phyloP scores from a whole-genome alignment of 2,797 vertebrate species.

The Thripadectes ignobilis region DNA sequence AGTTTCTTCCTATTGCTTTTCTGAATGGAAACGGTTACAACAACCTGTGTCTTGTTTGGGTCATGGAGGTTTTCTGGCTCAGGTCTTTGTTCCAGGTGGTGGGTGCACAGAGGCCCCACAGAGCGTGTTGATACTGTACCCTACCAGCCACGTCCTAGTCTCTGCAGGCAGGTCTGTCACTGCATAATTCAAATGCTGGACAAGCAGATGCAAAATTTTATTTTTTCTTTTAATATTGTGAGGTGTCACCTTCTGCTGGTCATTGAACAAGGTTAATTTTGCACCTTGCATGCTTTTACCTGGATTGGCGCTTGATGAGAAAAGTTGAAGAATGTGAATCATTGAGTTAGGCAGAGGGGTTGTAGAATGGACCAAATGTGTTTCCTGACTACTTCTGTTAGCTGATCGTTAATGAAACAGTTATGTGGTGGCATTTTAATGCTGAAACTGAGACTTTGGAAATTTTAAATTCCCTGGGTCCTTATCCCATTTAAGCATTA shows the following conservation, averaged over 20 bases:
- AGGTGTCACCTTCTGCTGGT: neutral
- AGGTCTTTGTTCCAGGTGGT: neutral
- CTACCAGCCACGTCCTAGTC: neutral
- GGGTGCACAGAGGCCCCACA: neutral
- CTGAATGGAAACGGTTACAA: neutral
- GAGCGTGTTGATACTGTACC: accelerated
- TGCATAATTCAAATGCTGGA: neutral
- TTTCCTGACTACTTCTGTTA: neutral
- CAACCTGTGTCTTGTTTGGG: neutral
- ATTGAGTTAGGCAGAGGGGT: neutral
- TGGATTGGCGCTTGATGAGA: neutral
- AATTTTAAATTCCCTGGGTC: neutral
- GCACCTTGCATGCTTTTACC: neutral
- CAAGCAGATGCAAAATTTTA: neutral
- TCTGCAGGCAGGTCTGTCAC: neutral
- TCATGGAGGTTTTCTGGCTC: neutral
- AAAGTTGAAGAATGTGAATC: neutral
- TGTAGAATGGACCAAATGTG: neutral
- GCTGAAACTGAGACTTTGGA: neutral
- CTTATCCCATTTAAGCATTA: neutral
- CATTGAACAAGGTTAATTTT: neutral
- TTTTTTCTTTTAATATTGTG: neutral
- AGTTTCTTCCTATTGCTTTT: neutral
- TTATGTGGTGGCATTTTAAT: neutral
- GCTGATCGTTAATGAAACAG: neutral